Percentiles rank a stretch among this genome's conserved stretches.
phyloP scores from a whole-genome alignment of 2,113 vertebrate species.

The Hyperopisus bebe region DNA sequence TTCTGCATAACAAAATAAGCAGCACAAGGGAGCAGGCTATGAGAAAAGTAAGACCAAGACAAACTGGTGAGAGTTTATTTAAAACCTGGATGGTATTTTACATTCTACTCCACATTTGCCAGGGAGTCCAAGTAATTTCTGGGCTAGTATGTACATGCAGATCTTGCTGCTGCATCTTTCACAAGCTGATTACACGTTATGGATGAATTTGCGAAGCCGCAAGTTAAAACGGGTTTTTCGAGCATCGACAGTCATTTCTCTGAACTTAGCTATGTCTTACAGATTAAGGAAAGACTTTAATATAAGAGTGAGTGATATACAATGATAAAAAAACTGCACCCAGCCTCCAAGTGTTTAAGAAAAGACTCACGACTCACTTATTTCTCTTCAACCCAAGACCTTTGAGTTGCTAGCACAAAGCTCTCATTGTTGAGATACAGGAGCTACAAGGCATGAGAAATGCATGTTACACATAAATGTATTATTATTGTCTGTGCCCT shows the following conservation, averaged over 20 bases:
- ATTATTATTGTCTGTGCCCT: not conserved
- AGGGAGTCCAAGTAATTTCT: not conserved
- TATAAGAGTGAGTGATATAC: not conserved
- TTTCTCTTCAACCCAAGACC: not conserved
- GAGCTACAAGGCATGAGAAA: too few relatives aligned
- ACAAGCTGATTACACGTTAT: not conserved
- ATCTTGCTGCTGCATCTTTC: not conserved
- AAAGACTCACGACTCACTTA: not conserved
- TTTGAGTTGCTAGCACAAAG: not conserved
- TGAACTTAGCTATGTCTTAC: not conserved
- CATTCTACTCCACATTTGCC: not conserved
- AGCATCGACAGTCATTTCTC: not conserved
- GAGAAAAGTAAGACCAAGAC: not conserved
- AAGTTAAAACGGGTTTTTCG: not conserved
- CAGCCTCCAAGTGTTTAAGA: not conserved
- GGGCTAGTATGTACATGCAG: not conserved
- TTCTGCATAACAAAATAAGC: not conserved
- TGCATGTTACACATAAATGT: too few relatives aligned
- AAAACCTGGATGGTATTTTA: not conserved
- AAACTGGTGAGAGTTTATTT: not conserved
- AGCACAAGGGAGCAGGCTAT: not conserved
- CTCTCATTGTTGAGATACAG: not conserved
- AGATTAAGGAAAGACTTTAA: not conserved
- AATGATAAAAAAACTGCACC: not conserved
- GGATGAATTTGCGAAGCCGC: not conserved